phyloP scores from a whole-genome alignment of 2,797 vertebrate genomes.

The Enteromius radiatus region DNA sequence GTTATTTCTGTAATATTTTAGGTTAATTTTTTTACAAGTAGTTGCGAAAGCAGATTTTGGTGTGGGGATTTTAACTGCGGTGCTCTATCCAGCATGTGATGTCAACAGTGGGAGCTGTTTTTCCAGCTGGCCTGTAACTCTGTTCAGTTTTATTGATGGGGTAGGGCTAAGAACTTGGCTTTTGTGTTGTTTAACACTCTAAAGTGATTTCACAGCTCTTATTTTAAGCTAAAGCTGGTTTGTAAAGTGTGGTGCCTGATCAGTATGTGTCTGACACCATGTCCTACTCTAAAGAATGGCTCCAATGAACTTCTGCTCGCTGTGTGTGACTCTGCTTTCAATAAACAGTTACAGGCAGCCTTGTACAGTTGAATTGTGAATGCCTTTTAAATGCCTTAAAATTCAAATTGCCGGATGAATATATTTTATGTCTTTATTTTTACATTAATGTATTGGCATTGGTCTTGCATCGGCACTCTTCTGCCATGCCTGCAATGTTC shows the following conservation, averaged over 20 bases:
- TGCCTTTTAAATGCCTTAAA: background rate
- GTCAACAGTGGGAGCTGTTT: conserved; percentile 40
- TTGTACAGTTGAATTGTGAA: background rate
- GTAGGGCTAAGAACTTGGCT: conserved; percentile 15
- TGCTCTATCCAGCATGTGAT: conserved; percentile 23
- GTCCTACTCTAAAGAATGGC: conserved; percentile 44
- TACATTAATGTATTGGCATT: background rate
- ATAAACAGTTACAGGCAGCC: background rate
- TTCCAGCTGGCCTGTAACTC: conserved; percentile 18
- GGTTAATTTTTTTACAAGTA: background rate
- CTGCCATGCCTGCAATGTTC: background rate
- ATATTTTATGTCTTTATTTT: background rate
- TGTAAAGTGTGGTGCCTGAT: conserved; percentile 1
- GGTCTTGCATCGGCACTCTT: background rate
- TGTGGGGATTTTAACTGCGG: conserved; percentile 13
- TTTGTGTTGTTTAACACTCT: conserved; percentile 26
- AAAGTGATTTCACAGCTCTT: conserved; percentile 46
- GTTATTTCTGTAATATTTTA: background rate
- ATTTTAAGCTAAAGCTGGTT: background rate
- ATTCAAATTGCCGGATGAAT: background rate
- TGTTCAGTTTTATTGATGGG: conserved; percentile 38
- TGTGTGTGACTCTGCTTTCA: background rate
- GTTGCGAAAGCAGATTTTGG: conserved; percentile 31
- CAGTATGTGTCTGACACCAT: conserved; percentile 65
- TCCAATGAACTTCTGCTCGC: background rate